phyloP scores from a whole-genome alignment of 1,140 invertebrate genomes.

The Drosophila watanabei region DNA sequence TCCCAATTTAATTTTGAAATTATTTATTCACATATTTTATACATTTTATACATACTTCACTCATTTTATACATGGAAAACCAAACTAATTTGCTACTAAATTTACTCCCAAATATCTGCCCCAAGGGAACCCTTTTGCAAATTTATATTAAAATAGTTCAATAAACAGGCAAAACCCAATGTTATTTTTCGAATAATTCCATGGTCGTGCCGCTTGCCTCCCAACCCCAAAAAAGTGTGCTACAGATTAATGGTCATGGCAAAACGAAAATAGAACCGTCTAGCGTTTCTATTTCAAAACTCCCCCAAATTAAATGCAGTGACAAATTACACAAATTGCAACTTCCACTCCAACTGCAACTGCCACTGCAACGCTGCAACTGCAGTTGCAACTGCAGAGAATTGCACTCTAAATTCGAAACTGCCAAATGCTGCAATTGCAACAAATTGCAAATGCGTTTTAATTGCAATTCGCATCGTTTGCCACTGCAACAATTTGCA shows the following conservation, averaged over 20 bases:
- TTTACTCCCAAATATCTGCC: neutral
- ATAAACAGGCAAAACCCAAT: conserved; percentile 3
- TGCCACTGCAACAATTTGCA: conserved; percentile 45
- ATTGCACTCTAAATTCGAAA: conserved; percentile 50
- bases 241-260: conserved; percentile 30
- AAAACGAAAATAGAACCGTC: conserved; percentile 19
- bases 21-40: neutral
- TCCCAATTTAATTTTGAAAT: no score
- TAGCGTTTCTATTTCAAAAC: conserved; percentile 9
- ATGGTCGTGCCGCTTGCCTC: neutral
- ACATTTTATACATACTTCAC: no score
- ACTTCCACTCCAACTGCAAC: conserved; percentile 33
- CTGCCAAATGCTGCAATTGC: conserved; percentile 46
- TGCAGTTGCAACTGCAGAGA: conserved; percentile 23
- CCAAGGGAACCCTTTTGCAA: neutral
- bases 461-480: conserved; percentile 66
- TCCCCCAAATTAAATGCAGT: conserved; percentile 68
- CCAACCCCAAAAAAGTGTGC: conserved; percentile 23
- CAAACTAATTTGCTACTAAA: neutral
- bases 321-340: conserved; percentile 76
- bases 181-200: conserved; percentile 16
- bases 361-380: neutral
- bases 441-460: conserved; percentile 77
- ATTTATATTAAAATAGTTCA: neutral
- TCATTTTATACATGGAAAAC: neutral